phyloP scores from a whole-genome alignment of 2,797 vertebrate species.

The Phyllotis vaccarum region DNA sequence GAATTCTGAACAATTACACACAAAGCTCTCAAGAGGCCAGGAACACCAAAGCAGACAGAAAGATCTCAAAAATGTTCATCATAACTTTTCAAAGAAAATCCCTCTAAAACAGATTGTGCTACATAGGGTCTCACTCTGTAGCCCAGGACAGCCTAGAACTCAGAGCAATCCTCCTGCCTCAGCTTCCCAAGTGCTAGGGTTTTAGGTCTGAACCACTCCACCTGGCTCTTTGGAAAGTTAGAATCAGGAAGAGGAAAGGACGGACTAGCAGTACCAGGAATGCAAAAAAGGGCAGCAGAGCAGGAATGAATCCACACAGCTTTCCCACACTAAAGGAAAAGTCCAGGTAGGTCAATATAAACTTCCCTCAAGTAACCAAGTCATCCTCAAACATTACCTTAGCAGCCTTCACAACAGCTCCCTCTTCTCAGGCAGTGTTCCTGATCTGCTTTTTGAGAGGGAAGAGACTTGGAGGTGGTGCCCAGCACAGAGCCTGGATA shows the following conservation, averaged over 20 bases:
- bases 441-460: background rate
- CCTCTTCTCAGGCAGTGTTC: background rate
- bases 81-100: slow-evolving; percentile 55
- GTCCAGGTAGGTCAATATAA: background rate
- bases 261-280: background rate
- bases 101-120: slow-evolving; percentile 40
- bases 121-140: background rate
- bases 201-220: background rate
- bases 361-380: slow-evolving; percentile 8
- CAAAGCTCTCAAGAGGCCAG: slow-evolving; percentile 25
- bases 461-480: background rate
- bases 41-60: slow-evolving; percentile 37
- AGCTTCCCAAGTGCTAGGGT: background rate
- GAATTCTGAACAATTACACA: slow-evolving; percentile 37
- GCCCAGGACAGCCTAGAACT: background rate
- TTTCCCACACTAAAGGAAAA: slow-evolving; percentile 43
- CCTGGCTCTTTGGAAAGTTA: slow-evolving; percentile 38
- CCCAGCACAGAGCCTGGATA: background rate
- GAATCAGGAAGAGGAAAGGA: slow-evolving; percentile 41
- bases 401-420: background rate
- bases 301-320: slow-evolving; percentile 31
- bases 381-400: background rate
- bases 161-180: background rate
- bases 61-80: background rate
- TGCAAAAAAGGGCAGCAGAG: slow-evolving; percentile 33